phyloP scores from a whole-genome alignment of 2,888 invertebrate genomes.

The Metallyticus violacea region DNA sequence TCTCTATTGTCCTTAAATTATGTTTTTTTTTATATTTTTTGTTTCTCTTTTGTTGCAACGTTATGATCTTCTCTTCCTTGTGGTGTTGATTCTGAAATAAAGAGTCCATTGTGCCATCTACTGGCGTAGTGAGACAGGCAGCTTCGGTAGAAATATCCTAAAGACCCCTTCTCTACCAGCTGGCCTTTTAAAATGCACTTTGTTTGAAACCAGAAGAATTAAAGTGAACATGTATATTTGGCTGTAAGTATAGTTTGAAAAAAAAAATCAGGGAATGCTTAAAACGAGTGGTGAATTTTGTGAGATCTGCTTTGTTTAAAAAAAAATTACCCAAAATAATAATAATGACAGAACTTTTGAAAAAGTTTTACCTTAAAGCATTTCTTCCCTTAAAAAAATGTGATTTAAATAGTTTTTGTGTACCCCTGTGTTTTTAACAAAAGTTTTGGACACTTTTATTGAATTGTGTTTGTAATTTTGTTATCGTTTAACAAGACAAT shows the following conservation, averaged over 20 bases:
- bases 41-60: conserved; percentile 31
- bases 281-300: neutral
- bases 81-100: neutral
- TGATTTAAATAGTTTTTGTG: neutral
- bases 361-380: neutral
- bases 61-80: conserved; percentile 26
- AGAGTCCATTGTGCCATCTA: conserved; percentile 29
- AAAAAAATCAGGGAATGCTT: neutral
- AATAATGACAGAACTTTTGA: neutral
- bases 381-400: neutral
- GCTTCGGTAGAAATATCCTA: conserved; percentile 27
- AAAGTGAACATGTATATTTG: conserved; percentile 7
- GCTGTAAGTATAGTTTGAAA: conserved; percentile 14
- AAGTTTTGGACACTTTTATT: neutral
- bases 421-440: neutral
- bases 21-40: conserved; percentile 23
- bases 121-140: conserved; percentile 31
- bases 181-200: conserved; percentile 8
- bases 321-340: neutral
- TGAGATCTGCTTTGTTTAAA: neutral
- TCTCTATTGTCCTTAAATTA: conserved; percentile 34
- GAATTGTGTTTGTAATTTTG: neutral
- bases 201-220: conserved; percentile 20
- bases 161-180: conserved; percentile 9
- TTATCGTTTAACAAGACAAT: neutral